Evolutionary conservation across 2,888 invertebrate genomes (phyloP), one percentile per base, ranked within the genome.

Genomic region (Drosophila austrosaltans): DNA sequence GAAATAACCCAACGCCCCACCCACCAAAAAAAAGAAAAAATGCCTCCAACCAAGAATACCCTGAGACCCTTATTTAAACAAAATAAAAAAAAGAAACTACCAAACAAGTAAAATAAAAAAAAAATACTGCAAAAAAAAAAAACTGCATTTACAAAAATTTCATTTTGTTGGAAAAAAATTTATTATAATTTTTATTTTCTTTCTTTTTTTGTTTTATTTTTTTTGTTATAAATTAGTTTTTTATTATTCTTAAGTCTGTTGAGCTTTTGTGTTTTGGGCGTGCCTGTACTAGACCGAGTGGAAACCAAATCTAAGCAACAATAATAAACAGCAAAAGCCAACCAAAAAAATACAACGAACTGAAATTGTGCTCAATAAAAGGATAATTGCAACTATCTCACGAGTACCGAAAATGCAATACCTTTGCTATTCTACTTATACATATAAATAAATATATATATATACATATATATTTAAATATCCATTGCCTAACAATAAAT

Each of bases 281-380:
- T 93, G 94, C 93, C 80, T 75, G 93, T 94, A 93, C 78, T 75
- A 93, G 94, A 93, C 94, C 94, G 94, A 95, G 94, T 95, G 95
- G 95, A 96, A 96, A 96, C 96, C 96, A 96, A 96, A 96, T 95
- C 95, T 95, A 68, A 59, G 10, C 36, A 77, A 75, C 53, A 73
- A 67, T 12, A 48, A 25, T 25, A 36, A 36, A 36, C 10, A 36
- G 36, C 22, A 48, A 40, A 40, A 40, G 40, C 40, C n/a, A 40
- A 40, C n/a, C 12, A 48, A 48, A 48, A 25, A 8, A 8, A 48
- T 36, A 48, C 48, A 48, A 25, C 48, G 48, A 48, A 48, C 25
- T 39, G 32, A 69, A 69, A 28, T 62, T 66, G 79, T 63, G 22
- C 22, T 59, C 68, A 30, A 60, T 40, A 53, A 42, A 66, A 54